Evolutionary conservation across 2,797 vertebrate species (phyloP).

Genomic region (Falco concolor): DNA sequence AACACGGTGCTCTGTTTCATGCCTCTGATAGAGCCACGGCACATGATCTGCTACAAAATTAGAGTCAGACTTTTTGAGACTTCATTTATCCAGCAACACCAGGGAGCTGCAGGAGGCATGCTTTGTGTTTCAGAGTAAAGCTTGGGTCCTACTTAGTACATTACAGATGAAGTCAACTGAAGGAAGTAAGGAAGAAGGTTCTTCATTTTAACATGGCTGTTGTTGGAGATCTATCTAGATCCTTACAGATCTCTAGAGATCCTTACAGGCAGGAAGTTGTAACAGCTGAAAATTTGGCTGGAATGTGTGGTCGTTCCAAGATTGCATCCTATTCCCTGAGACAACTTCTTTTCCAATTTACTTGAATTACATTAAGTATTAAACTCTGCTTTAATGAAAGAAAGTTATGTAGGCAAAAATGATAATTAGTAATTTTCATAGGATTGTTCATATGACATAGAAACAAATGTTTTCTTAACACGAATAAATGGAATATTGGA

Average conservation of each 20-base stretch:
- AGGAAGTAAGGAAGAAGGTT: not conserved
- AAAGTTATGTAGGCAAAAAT: not conserved
- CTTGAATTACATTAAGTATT: not conserved
- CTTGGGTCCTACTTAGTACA: not conserved
- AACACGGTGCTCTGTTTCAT: rapidly evolving
- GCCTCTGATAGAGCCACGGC: rapidly evolving
- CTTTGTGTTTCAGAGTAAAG: not conserved
- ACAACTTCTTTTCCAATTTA: not conserved
- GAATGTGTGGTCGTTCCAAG: not conserved
- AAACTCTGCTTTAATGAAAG: not conserved
- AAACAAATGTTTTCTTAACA: not conserved
- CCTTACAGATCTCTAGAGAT: too few relatives aligned
- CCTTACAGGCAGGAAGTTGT: not conserved
- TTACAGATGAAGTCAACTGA: not conserved
- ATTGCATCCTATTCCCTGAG: not conserved
- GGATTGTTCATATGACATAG: not conserved
- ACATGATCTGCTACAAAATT: not conserved
- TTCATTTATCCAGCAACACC: not conserved
- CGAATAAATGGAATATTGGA: not conserved
- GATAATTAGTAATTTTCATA: not conserved
- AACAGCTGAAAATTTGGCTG: not conserved
- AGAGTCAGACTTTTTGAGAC: not conserved
- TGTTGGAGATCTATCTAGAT: not conserved
- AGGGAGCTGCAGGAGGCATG: not conserved
- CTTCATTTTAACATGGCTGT: not conserved